Evolutionary conservation across 2,113 vertebrate genomes (phyloP).

Genomic region (Urocitellus parryii): DNA sequence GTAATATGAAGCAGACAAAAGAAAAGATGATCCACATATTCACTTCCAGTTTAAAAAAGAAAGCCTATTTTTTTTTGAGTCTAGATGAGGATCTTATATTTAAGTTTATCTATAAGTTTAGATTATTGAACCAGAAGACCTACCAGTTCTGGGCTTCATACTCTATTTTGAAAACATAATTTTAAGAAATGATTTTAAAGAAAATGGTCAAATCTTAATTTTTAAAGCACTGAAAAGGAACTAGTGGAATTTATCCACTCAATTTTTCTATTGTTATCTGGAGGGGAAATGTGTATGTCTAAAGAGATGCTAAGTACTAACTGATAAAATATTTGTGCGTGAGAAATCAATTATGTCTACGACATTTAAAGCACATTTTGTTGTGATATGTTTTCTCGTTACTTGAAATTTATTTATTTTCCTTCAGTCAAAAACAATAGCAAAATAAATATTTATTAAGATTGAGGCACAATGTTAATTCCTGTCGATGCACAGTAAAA

Average conservation of each 20-base stretch:
- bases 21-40: not conserved
- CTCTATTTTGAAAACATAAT: not conserved
- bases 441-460: not conserved
- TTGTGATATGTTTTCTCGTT: not conserved
- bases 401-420: not conserved
- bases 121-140: slow-evolving; percentile 25
- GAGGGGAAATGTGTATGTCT: not conserved
- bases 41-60: not conserved
- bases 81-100: not conserved
- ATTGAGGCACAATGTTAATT: not conserved
- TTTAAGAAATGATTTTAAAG: slow-evolving; percentile 38
- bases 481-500: not conserved
- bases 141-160: not conserved
- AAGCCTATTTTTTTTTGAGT: not conserved
- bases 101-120: slow-evolving; percentile 43
- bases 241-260: not conserved
- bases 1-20: not conserved
- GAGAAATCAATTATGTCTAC: not conserved
- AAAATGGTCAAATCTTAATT: not conserved
- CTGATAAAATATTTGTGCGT: not conserved
- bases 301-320: not conserved
- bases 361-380: not conserved
- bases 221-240: slow-evolving; percentile 9
- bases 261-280: not conserved
- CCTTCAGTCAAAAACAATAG: not conserved